Base-by-base conservation (phyloP, 2,888 invertebrate genomes). In the Lingula anatina region DNA sequence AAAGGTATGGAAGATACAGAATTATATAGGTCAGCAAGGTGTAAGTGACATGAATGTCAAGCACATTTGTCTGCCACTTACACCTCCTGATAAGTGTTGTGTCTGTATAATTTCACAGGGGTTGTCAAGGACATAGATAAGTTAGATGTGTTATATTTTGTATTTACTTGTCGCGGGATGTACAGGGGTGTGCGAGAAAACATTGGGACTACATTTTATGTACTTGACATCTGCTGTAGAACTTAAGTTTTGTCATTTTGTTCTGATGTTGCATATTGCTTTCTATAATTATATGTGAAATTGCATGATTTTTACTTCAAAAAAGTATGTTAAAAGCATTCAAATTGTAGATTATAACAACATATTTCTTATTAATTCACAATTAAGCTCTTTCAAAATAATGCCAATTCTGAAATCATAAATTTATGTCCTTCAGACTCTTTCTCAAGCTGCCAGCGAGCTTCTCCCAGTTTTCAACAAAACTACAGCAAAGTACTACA, bases 361-460 rank as follows among this genome's bases (percentile, higher is more conserved):
- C 40, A 5, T 45, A 18, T 40, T 45, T 35, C 5, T 15, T 49
- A 15, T n/a, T n/a, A n/a, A n/a, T n/a, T n/a, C n/a, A n/a, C n/a
- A n/a, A n/a, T n/a, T n/a, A n/a, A n/a, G n/a, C n/a, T n/a, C n/a
- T n/a, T n/a, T n/a, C n/a, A n/a, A n/a, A n/a, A n/a, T n/a, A n/a
- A n/a, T n/a, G n/a, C n/a, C n/a, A n/a, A n/a, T n/a, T n/a, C n/a
- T n/a, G n/a, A n/a, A n/a, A n/a, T n/a, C n/a, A n/a, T n/a, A n/a
- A n/a, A n/a, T n/a, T n/a, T n/a, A n/a, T n/a, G n/a, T n/a, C n/a
- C n/a, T n/a, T n/a, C n/a, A n/a, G n/a, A n/a, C n/a, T n/a, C 79
- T 95, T 50, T 88, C 94, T 2, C 90, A 92, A 78, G 97, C 99
- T 80, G 97, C 99, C 1, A 95, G 92, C 79, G 99, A 99, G 73